Percentiles rank a stretch among this genome's conserved stretches.
phyloP scores from a whole-genome alignment of 2,113 vertebrate genomes.

The Colossoma macropomum region DNA sequence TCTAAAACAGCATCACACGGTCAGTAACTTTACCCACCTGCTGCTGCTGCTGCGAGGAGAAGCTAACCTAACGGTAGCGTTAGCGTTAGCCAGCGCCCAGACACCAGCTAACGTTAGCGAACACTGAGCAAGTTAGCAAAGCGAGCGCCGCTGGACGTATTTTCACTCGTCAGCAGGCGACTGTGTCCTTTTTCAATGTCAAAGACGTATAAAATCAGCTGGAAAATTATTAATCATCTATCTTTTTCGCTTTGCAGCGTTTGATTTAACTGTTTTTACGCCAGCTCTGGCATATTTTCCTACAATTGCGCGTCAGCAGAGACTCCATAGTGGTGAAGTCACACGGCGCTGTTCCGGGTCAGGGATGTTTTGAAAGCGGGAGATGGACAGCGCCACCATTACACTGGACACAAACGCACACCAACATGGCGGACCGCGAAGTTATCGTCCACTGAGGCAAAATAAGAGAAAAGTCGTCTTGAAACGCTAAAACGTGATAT shows the following conservation, averaged over 20 bases:
- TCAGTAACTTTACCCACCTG: slow-evolving; percentile 11
- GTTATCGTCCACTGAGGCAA: no score
- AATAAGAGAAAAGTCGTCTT: no score
- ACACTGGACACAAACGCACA: neutral
- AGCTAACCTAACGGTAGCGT: no score
- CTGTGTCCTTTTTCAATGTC: neutral
- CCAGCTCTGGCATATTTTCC: neutral
- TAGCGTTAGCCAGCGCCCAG: neutral
- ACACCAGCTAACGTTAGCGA: neutral
- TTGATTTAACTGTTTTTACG: neutral
- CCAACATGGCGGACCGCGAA: neutral
- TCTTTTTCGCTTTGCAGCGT: neutral
- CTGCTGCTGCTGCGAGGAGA: no score
- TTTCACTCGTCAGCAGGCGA: neutral
- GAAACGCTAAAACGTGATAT: no score
- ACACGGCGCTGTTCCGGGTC: neutral
- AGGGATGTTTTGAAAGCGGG: neutral
- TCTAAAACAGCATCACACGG: neutral
- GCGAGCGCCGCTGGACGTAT: neutral
- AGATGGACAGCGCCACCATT: slow-evolving; percentile 14
- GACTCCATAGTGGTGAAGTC: slow-evolving; percentile 19
- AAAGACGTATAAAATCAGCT: neutral
- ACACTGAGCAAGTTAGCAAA: neutral
- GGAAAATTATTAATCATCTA: neutral
- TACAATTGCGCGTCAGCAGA: neutral